Evolutionary conservation across 1,140 invertebrate genomes (phyloP), one percentile per base, ranked within the genome.

Genomic region (Caenorhabditis tropicalis): DNA sequence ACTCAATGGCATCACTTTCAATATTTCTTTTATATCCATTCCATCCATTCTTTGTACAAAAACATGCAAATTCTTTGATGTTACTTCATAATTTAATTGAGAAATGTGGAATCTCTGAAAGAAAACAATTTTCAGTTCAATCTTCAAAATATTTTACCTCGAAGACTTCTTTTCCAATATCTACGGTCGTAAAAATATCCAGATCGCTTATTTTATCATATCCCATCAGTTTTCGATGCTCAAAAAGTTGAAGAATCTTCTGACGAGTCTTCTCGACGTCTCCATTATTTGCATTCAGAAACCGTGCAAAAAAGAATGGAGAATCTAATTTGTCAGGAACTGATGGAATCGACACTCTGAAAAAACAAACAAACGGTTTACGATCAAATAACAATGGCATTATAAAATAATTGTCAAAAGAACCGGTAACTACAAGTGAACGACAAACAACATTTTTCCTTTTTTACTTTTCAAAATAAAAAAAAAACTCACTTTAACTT

Each of bases 41-140:
- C 84, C 86, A 7, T 87, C 82, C 86, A 87, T 86, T 58, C 84
- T 82, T 16, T 87, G 86, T 12, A 87, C 48, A 31, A 86, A 86
- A 0, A 87, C 85, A 24, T 83, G 65, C n/a, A 86, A 53, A 48
- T 87, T 84, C 33, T 43, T 80, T 3, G 86, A 87, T 16, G 81
- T 82, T 10, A 51, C 51, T 65, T 84, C 82, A 24, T 79, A 48
- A 24, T 86, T 70, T 9, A 84, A 29, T 27, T 70, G 85, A 51
- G 85, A 86, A 39, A 85, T 82, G 19, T 60, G 84, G 83, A 86
- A 86, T 36, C 84, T 65, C 84, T 85, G 81, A 49, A 82, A 82
- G 15, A 81, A 82, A 12, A 82, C 51, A 51, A 12, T 36, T 4
- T 33, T 6, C 3, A 82, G 56, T 24, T 33, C 12, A 12, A 56